Conservation (phyloP, 2,888 invertebrate species). For the Drosophila gaucha region DNA sequence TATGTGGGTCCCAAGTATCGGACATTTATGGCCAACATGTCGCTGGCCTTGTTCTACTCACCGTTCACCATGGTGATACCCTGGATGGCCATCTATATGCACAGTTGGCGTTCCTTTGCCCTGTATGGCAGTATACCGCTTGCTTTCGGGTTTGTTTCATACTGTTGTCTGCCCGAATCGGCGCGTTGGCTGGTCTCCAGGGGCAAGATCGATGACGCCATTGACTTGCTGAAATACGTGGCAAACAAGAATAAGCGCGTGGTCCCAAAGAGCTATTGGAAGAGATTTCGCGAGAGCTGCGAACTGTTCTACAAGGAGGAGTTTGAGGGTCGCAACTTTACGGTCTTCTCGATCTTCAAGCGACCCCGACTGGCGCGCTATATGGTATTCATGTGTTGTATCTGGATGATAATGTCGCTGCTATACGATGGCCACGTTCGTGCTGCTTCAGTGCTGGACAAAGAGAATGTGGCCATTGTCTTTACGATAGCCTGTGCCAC, state of each 20-base stretch:
- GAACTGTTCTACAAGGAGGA: conserved; percentile 89
- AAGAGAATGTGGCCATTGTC: conserved; percentile 91
- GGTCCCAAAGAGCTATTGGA: conserved; percentile 89
- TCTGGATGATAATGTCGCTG: conserved; percentile 94
- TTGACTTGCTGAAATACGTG: conserved; percentile 90
- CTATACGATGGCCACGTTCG: conserved; percentile 95
- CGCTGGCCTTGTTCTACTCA: conserved; percentile 94
- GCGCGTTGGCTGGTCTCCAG: conserved; percentile 95
- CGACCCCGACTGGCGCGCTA: conserved; percentile 90
- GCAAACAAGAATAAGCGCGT: conserved; percentile 90
- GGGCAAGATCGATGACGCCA: conserved; percentile 91
- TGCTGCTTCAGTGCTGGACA: conserved; percentile 92
- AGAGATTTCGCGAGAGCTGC: conserved; percentile 88
- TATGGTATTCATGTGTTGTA: conserved; percentile 90
- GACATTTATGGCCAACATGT: conserved; percentile 95
- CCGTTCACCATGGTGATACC: conserved; percentile 91
- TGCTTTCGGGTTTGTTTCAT: conserved; percentile 88
- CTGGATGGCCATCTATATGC: conserved; percentile 91
- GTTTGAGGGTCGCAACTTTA: conserved; percentile 88
- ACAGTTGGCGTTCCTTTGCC: conserved; percentile 91
- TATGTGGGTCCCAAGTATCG: conserved; percentile 95
- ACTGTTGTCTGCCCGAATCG: conserved; percentile 93
- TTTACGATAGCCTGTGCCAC: conserved; percentile 93
- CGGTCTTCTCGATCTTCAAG: conserved; percentile 91
- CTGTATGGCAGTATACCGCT: conserved; percentile 90